Percentiles rank a stretch among this genome's conserved stretches.
phyloP scores from a whole-genome alignment of 2,888 invertebrate genomes.

The Agriopis aurantiaria region DNA sequence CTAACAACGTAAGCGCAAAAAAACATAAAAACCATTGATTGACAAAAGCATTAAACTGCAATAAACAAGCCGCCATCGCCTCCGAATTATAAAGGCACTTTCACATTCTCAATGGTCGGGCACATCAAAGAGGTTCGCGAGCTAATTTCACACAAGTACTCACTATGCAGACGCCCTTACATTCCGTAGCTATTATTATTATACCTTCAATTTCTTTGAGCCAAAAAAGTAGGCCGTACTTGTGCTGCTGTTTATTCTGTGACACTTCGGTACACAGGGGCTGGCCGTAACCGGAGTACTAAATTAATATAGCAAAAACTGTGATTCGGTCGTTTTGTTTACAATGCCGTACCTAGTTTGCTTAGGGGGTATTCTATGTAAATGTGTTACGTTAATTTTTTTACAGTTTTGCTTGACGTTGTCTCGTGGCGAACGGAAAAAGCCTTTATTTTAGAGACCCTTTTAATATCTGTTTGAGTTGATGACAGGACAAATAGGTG shows the following conservation, averaged over 20 bases:
- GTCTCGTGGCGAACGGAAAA: constrained; percentile 80
- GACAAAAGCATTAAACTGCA: constrained; percentile 54
- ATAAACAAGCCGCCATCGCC: constrained; percentile 62
- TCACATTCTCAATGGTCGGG: constrained; percentile 78
- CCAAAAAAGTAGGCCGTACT: constrained; percentile 70
- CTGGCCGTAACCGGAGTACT: constrained; percentile 78
- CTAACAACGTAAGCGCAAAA: constrained; percentile 1
- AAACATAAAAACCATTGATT: constrained; percentile 42
- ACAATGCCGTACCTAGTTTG: constrained; percentile 75
- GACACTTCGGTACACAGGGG: constrained; percentile 64
- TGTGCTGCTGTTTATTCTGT: constrained; percentile 43
- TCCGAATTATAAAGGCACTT: constrained; percentile 77
- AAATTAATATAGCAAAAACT: constrained; percentile 83
- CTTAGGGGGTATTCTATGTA: constrained; percentile 81
- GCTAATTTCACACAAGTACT: constrained; percentile 85
- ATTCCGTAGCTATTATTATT: constrained; percentile 76
- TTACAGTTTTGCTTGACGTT: constrained; percentile 68
- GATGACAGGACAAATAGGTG: constrained; percentile 26
- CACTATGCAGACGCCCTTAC: constrained; percentile 76
- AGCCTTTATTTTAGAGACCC: constrained; percentile 51
- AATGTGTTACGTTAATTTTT: constrained; percentile 75
- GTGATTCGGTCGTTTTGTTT: constrained; percentile 78
- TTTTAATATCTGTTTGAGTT: constrained; percentile 44
- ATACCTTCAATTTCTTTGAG: constrained; percentile 76
- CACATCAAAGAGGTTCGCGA: constrained; percentile 79